Evolutionary conservation across 1,140 invertebrate genomes (phyloP).

Genomic region (Calliphora vicina): DNA sequence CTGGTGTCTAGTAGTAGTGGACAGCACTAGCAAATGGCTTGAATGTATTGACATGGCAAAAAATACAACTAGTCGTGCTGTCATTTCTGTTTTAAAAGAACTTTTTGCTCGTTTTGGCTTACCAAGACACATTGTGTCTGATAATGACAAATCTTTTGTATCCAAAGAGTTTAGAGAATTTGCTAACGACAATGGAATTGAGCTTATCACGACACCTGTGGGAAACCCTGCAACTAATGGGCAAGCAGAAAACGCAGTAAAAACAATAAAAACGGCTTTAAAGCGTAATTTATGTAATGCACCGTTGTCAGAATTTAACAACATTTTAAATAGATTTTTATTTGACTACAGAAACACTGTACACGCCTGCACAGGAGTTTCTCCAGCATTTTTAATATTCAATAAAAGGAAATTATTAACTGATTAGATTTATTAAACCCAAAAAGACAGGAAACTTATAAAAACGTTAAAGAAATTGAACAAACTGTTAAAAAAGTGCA

Average conservation of each 20-base stretch:
- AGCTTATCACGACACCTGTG: constrained; percentile 48
- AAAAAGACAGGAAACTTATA: too few species aligned
- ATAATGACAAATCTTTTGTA: constrained; percentile 44
- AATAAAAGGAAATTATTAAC: too few species aligned
- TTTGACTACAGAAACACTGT: constrained; percentile 70
- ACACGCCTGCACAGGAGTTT: neutral
- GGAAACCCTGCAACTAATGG: constrained; percentile 56
- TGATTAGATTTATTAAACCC: too few species aligned
- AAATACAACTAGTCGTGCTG: constrained; percentile 8
- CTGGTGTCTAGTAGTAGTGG: constrained; percentile 3
- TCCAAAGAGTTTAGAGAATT: neutral
- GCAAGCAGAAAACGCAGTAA: constrained; percentile 49
- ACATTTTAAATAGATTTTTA: constrained; percentile 72
- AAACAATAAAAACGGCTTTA: constrained; percentile 39
- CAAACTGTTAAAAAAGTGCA: too few species aligned
- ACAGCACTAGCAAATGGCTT: neutral
- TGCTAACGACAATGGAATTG: constrained; percentile 44
- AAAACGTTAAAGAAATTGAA: too few species aligned
- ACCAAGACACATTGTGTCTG: constrained; percentile 39
- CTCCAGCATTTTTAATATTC: too few species aligned
- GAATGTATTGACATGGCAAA: too few species aligned
- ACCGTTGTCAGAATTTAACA: constrained; percentile 72
- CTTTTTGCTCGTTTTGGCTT: constrained; percentile 41
- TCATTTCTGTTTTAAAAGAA: constrained; percentile 21
- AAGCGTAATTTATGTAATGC: constrained; percentile 64